Base-by-base conservation (phyloP, 2,797 vertebrate species). In the Muscicapa striata region DNA sequence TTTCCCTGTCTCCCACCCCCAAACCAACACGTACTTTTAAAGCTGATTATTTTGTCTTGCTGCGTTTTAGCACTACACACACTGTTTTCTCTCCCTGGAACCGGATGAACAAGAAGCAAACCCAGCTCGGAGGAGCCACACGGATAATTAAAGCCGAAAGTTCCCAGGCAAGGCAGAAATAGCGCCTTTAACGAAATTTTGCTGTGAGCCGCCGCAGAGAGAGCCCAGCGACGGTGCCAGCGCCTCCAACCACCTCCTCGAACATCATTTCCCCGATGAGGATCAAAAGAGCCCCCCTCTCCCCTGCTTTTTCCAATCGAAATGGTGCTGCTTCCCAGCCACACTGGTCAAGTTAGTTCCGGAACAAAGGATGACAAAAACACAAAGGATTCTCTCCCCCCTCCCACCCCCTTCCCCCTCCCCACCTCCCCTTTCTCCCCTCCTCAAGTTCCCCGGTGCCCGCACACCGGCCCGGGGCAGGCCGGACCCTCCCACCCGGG, bases 301-400 rank as follows among this genome's bases (percentile, higher is more conserved):
- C 27, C 21, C 13, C 10, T 10, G 58, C n/a, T 85, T 93, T 88
- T 79, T 59, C 72, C 77, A 67, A 64, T 52, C 40, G 64, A 78
- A 94, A 62, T 49, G 19, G 54, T 69, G 88, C 84, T 36, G 88
- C 66, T 85, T 94, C 58, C 58, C 88, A 64, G 62, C 38, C 85
- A 76, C 87, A 49, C 57, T 73, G 91, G 89, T 84, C 90, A 84
- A 79, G 81, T 95, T 93, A 89, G 94, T 92, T 92, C 75, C 70
- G 57, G 96, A 94, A 95, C 92, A 94, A 96, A 93, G 94, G 84
- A 81, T 45, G 72, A 87, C 91, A 94, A 79, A 95, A 94, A 0
- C 94, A 95, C 94, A 96, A 96, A 92, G 91, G 94, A 66, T 63
- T 51, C 36, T 84, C 70, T 68, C 4, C 2, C n/a, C 12, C 34